A percentile compares a stretch with the other conserved stretches of the same genome.
Evolutionary conservation across 2,113 vertebrate genomes (phyloP).

Genomic region (Dasypus novemcinctus): DNA sequence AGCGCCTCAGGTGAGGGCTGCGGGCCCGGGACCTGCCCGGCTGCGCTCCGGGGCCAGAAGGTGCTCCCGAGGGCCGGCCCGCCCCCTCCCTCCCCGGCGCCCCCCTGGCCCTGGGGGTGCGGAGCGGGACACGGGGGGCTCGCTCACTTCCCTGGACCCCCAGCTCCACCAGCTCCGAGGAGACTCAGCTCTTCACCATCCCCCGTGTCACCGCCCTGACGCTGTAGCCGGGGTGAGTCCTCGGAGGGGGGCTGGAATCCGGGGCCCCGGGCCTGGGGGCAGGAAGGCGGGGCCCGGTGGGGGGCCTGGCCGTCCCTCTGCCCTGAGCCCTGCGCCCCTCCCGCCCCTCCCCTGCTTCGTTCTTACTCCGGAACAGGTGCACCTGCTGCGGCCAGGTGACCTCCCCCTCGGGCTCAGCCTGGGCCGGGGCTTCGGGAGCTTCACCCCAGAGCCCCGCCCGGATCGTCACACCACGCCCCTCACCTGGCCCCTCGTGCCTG

Average conservation of each 20-base stretch:
- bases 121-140: background rate
- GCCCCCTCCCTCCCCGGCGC: background rate
- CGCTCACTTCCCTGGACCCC: background rate
- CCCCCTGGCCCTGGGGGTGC: background rate
- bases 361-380: background rate
- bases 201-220: slow-evolving; percentile 84
- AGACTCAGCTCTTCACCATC: slow-evolving; percentile 86
- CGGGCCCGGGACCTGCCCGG: background rate
- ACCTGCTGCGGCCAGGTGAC: background rate
- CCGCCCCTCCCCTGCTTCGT: background rate
- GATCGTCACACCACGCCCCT: background rate
- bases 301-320: background rate
- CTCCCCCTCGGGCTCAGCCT: background rate
- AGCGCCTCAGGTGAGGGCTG: slow-evolving; percentile 81
- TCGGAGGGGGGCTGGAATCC: background rate
- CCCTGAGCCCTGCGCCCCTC: background rate
- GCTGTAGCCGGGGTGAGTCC: slow-evolving; percentile 74
- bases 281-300: background rate
- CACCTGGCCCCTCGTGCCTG: background rate
- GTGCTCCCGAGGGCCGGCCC: background rate
- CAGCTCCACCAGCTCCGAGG: slow-evolving; percentile 85
- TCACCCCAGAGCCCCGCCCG: background rate
- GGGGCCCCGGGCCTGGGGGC: background rate
- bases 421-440: background rate
- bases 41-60: background rate